These are phyloP conservation scores for Lichenostomus cassidix DNA, from an alignment of 2,113 vertebrate genomes.

Conservation along the genomic window DNA sequence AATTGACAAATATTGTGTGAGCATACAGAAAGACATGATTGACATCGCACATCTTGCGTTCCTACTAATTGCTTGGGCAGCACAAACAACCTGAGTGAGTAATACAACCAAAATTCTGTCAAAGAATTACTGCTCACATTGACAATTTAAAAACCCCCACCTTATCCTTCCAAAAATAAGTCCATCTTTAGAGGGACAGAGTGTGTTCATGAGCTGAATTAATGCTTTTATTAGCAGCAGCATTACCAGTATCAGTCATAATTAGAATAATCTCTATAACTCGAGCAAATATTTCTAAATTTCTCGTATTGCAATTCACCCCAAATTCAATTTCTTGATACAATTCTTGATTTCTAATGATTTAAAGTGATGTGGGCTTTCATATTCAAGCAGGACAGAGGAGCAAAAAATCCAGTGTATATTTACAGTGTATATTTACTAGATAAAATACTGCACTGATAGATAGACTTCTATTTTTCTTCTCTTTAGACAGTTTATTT, in stretches of 20 bases:
- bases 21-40: not conserved
- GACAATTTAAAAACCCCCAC: not conserved
- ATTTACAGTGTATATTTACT: not conserved
- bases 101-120: not conserved
- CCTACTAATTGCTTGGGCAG: not conserved
- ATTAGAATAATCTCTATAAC: not conserved
- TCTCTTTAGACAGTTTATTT: not conserved
- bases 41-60: rapidly evolving
- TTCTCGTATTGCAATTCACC: rapidly evolving
- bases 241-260: not conserved
- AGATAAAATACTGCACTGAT: not conserved
- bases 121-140: not conserved
- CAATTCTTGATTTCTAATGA: not conserved
- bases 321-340: not conserved
- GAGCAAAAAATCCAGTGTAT: not conserved
- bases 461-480: not conserved
- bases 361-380: not conserved
- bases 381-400: not conserved
- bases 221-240: not conserved
- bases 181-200: not conserved
- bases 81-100: not conserved
- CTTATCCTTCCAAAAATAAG: not conserved
- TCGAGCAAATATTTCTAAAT: not conserved
- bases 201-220: not conserved
- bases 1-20: not conserved